phyloP scores from a whole-genome alignment of 2,797 vertebrate genomes.

The Apogon hyalosoma region DNA sequence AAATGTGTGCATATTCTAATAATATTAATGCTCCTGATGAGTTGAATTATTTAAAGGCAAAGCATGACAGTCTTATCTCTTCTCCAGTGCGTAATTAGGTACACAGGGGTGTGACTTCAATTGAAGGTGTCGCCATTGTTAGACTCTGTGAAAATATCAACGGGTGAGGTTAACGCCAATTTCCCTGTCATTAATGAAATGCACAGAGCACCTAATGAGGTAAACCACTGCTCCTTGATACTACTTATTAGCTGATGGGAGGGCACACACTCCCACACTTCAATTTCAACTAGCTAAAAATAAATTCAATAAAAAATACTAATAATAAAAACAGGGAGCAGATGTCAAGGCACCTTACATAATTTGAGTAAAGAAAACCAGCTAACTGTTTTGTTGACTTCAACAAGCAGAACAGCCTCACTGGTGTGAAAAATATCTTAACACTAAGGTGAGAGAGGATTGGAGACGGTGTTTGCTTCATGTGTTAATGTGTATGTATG shows the following conservation, averaged over 20 bases:
- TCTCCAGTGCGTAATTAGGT: constrained; percentile 91
- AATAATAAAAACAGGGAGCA: constrained; percentile 80
- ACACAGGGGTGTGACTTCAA: constrained; percentile 96
- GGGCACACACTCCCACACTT: constrained; percentile 92
- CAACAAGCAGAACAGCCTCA: constrained; percentile 80
- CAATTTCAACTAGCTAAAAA: constrained; percentile 94
- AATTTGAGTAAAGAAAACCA: constrained; percentile 88
- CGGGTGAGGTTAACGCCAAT: constrained; percentile 96
- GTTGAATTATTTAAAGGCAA: constrained; percentile 87
- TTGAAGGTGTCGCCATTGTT: constrained; percentile 97
- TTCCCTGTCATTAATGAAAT: constrained; percentile 99
- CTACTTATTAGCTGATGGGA: constrained; percentile 96
- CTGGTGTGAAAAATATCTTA: constrained; percentile 84
- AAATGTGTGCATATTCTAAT: constrained; percentile 34
- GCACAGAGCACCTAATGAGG: constrained; percentile 97
- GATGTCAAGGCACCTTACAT: constrained; percentile 92
- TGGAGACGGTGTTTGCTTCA: constrained; percentile 1
- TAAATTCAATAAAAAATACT: constrained; percentile 65
- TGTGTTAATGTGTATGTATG: constrained; percentile 38
- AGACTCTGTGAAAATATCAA: constrained; percentile 97
- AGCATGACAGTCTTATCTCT: constrained; percentile 88
- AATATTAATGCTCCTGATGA: constrained; percentile 63
- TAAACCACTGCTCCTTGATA: constrained; percentile 97
- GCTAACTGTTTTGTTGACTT: constrained; percentile 85
- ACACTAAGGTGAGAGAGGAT: constrained; percentile 31